Percentiles rank a stretch among this genome's conserved stretches.
These are phyloP conservation scores for Lasioglossum malachurum DNA, from an alignment of 2,888 invertebrate genomes.

Conservation along the genomic window DNA sequence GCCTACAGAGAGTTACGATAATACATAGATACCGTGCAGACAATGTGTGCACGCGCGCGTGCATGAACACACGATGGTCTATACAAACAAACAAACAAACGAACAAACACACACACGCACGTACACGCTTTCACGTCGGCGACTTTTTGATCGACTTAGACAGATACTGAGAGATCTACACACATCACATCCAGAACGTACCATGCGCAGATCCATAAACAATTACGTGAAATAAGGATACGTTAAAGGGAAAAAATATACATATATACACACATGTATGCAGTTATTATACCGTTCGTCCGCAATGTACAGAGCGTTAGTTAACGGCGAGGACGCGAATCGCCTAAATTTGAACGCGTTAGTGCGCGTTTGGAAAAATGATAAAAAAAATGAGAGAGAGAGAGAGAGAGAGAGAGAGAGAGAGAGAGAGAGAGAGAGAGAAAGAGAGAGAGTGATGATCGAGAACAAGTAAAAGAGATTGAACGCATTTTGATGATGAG, in stretches of 20 bases:
- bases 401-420: neutral
- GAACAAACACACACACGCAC: constrained; percentile 22
- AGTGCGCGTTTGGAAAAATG: constrained; percentile 33
- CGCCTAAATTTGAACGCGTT: constrained; percentile 39
- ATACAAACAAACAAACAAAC: neutral
- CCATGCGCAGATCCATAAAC: constrained; percentile 29
- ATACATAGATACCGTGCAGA: neutral
- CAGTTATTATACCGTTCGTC: constrained; percentile 70
- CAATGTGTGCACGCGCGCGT: neutral
- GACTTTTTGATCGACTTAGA: constrained; percentile 42
- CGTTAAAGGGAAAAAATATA: constrained; percentile 47
- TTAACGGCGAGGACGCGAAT: constrained; percentile 48
- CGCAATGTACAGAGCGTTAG: constrained; percentile 70
- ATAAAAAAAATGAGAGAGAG: neutral
- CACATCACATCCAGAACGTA: constrained; percentile 18
- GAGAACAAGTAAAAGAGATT: too few species aligned
- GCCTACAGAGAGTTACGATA: neutral
- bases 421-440: constrained; percentile 6
- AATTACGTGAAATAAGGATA: constrained; percentile 40
- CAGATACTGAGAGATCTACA: neutral
- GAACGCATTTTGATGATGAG: neutral
- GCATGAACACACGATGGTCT: neutral
- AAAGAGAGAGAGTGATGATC: constrained; percentile 18
- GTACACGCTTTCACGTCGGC: constrained; percentile 24
- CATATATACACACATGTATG: constrained; percentile 67